Base-by-base conservation (phyloP, 2,888 invertebrate genomes). In the Archips crataeganus region DNA sequence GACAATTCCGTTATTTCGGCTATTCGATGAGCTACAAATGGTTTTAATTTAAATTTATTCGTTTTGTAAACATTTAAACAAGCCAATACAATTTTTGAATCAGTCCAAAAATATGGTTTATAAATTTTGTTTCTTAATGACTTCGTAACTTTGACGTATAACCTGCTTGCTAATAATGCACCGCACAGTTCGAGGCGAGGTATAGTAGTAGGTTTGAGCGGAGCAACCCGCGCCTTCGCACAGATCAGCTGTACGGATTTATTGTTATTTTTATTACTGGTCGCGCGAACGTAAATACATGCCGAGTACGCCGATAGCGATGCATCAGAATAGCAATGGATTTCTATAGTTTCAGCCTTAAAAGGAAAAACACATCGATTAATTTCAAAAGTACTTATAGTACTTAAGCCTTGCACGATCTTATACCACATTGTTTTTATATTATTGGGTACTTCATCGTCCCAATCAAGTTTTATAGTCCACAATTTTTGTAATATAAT, bases 21-120 rank as follows among this genome's bases (percentile, higher is more conserved):
- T 3, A 80, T 54, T 11, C 79, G 47, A 61, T 79, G 78, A 9
- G 70, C 63, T 1, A 79, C 76, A 68, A 78, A 79, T 11, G 75
- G 54, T 79, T 79, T 62, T 78, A 64, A 8, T 34, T 59, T 59
- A 32, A 34, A 9, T 59, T 34, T 59, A 59, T 59, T 59, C 34
- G 6, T 32, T 70, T 76, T 51, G 71, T 62, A 51, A 5, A 71
- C 70, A 3, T 72, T 74, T 10, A 79, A 59, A 76, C 77, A 79
- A 2, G 74, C 75, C 13, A 79, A 34, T 0, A 64, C 62, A 0
- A 78, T 72, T 3, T 65, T 75, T 1, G 77, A 78, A 39, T 78
- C 76, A 2, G 73, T 70, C 77, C 78, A 79, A 32, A 69, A 71
- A 15, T 36, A 13, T 4, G n/a, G 42, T 15, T 63, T 34, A 42